Base-by-base conservation (phyloP, 1,140 invertebrate genomes). In the Nasonia vitripennis region DNA sequence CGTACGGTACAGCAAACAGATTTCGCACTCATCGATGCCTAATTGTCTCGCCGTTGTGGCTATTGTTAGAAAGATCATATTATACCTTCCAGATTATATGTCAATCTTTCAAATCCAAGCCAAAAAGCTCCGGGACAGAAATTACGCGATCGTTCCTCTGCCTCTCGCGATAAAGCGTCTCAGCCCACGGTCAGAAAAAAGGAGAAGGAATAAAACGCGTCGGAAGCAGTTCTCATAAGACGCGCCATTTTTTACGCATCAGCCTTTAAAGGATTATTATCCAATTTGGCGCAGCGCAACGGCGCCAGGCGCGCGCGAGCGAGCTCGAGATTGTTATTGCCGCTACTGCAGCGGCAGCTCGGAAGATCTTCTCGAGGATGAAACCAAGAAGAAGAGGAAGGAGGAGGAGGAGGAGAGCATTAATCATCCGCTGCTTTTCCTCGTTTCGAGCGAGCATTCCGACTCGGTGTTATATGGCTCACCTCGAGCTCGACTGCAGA, bases 211-310 rank as follows among this genome's bases (percentile, higher is more conserved):
- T 14, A 0, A 12, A n/a, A n/a, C 62, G 12, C 62, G 62, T 9
- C 14, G 12, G 62, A 67, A 67, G 62, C 62, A n/a, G 62, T 71
- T 34, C 55, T n/a, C 20, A 62, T 62, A 62, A 62, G 23, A 17
- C 68, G 1, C 7, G 55, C 10, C 68, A 31, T 71, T 71, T 71
- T 71, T 71, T 31, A 31, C 12, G 23, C 68, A 71, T 71, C 31
- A 74, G 75, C 9, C 70, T 74, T 79, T 48, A 80, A 74, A 67
- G 83, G 83, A 80, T 85, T 80, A 80, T 85, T 75, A 85, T 85
- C 83, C 45, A 85, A 85, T 85, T 85, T 85, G 83, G 83, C 83
- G 70, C n/a, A 70, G 77, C 14, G 78, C 83, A 51, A 75, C 14
- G 83, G 78, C 78, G 83, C 70, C 70, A 41, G 34, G 37, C 31